Percentiles rank a stretch among this genome's conserved stretches.
Conservation (phyloP, 2,797 vertebrate species). For the Cynopterus sphinx region DNA sequence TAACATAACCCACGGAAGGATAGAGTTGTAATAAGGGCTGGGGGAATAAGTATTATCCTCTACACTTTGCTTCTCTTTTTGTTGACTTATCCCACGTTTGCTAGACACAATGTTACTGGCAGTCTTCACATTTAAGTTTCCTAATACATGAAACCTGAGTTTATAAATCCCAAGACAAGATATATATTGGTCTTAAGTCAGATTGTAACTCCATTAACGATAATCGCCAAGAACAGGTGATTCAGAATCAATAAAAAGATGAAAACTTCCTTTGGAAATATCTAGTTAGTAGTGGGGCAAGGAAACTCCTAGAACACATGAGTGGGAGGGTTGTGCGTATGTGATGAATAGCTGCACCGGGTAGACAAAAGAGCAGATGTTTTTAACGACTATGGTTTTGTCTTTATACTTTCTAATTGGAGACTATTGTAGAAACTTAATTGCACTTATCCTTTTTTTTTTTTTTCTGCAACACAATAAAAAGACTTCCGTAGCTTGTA, state of each 20-base stretch:
- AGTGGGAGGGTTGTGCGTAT: background rate
- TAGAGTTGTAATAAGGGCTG: background rate
- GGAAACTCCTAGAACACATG: background rate
- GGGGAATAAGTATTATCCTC: background rate
- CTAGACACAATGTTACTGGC: background rate
- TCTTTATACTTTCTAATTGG: background rate
- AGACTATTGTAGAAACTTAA: constrained; percentile 7
- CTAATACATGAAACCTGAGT: background rate
- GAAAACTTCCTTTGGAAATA: background rate
- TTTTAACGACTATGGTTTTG: constrained; percentile 31
- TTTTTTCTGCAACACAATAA: background rate
- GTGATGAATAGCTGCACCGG: background rate
- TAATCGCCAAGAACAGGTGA: background rate
- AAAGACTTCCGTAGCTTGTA: background rate
- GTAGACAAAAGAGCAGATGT: constrained; percentile 19
- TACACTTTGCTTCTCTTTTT: background rate
- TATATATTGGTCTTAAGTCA: background rate
- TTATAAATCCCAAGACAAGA: background rate
- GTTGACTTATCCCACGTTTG: background rate
- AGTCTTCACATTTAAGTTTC: background rate
- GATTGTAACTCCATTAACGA: background rate
- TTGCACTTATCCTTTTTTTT: background rate
- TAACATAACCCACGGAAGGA: background rate
- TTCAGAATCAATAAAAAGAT: background rate
- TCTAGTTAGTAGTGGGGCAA: background rate